phyloP scores from a whole-genome alignment of 1,140 invertebrate genomes.

The Aphelenchoides besseyi region DNA sequence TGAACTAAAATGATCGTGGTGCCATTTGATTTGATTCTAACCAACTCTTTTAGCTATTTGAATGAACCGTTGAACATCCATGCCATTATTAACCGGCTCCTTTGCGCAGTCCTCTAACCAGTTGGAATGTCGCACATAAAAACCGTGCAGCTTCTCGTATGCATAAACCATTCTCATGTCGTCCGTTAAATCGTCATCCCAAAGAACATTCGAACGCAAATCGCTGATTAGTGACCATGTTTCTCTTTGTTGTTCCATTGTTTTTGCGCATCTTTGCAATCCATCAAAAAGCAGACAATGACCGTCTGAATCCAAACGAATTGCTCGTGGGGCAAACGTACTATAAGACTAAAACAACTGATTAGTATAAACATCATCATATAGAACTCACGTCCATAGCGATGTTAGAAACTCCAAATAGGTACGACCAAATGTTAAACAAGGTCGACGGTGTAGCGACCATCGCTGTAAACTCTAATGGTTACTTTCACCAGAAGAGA shows the following conservation, averaged over 20 bases:
- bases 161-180: conserved; percentile 2
- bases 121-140: neutral
- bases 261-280: conserved; percentile 1
- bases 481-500: no score
- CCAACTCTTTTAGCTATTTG: neutral
- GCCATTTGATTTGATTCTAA: no score
- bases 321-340: neutral
- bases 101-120: neutral
- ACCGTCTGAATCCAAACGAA: neutral
- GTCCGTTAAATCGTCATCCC: conserved; percentile 2
- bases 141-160: conserved; percentile 1
- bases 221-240: conserved; percentile 9
- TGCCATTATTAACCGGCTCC: neutral
- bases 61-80: neutral
- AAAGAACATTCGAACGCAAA: neutral
- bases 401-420: conserved; percentile 3
- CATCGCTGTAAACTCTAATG: no score
- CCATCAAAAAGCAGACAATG: neutral
- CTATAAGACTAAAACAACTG: neutral
- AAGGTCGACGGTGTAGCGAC: neutral
- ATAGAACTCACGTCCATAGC: conserved; percentile 1
- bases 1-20: neutral
- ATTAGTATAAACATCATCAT: neutral
- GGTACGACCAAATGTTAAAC: neutral
- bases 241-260: neutral